Conservation (phyloP, 2,797 vertebrate genomes). For the Melanotaenia parkinsoni region DNA sequence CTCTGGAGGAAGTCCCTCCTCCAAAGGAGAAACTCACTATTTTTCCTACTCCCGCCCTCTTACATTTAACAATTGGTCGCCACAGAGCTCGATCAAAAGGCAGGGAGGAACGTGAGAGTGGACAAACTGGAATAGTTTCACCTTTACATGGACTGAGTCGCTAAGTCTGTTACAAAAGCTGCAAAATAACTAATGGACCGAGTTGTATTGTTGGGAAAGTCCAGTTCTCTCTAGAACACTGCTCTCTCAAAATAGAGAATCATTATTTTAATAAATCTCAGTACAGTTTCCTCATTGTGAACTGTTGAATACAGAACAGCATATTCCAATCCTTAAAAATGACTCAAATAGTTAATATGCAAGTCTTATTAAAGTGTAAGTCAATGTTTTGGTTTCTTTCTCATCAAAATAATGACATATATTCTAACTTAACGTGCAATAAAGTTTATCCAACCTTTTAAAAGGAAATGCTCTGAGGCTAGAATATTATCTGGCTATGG, state of each 20-base stretch:
- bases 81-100: slow-evolving; percentile 58
- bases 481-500: not conserved
- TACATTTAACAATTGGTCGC: slow-evolving; percentile 55
- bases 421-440: not conserved
- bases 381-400: not conserved
- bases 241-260: no score
- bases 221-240: no score
- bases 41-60: slow-evolving; percentile 59
- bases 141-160: not conserved
- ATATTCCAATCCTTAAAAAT: no score
- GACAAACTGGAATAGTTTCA: slow-evolving; percentile 8
- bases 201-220: not conserved
- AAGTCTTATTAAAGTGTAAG: no score
- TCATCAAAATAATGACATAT: not conserved
- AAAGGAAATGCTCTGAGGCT: not conserved
- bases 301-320: no score
- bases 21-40: slow-evolving; percentile 2
- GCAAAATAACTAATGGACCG: no score
- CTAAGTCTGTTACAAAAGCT: no score
- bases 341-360: no score
- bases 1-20: slow-evolving; percentile 83
- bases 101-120: not conserved
- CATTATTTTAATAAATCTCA: no score
- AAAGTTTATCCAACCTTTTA: not conserved
- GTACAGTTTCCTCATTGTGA: no score